phyloP scores from a whole-genome alignment of 2,888 invertebrate species.

The Ophraella communa region DNA sequence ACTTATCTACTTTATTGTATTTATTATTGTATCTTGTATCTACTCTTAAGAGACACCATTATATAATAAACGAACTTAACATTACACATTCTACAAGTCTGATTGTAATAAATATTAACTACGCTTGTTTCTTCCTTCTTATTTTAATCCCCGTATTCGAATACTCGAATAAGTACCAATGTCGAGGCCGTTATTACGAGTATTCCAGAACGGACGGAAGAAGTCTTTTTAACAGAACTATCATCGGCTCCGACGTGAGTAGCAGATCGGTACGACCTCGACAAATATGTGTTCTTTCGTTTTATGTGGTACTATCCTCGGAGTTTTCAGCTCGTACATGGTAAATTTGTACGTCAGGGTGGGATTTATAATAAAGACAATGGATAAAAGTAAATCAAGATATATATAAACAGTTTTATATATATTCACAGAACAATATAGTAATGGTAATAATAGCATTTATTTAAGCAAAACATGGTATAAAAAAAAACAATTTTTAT shows the following conservation, averaged over 20 bases:
- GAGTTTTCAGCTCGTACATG: not conserved
- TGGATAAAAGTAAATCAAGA: too few relatives aligned
- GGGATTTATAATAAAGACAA: not conserved
- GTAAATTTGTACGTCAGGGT: not conserved
- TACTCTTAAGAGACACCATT: too few relatives aligned
- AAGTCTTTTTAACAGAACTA: slow-evolving; percentile 19
- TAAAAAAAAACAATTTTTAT: too few relatives aligned
- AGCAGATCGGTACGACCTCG: slow-evolving; percentile 23
- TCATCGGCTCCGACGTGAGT: not conserved
- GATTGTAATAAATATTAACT: not conserved
- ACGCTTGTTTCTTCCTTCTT: not conserved
- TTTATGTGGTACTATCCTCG: slow-evolving; percentile 8
- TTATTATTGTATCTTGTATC: too few relatives aligned
- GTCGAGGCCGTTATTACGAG: slow-evolving; percentile 5
- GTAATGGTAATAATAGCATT: too few relatives aligned
- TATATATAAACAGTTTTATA: too few relatives aligned
- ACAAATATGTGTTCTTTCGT: slow-evolving; percentile 20
- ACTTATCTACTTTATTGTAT: too few relatives aligned
- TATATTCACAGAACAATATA: too few relatives aligned
- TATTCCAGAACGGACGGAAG: slow-evolving; percentile 7
- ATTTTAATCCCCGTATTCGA: not conserved
- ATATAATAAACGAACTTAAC: not conserved
- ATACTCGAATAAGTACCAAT: not conserved
- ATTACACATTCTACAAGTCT: not conserved
- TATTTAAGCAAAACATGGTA: too few relatives aligned